phyloP scores from a whole-genome alignment of 2,888 invertebrate species.

The Hipparchia sbordonii region DNA sequence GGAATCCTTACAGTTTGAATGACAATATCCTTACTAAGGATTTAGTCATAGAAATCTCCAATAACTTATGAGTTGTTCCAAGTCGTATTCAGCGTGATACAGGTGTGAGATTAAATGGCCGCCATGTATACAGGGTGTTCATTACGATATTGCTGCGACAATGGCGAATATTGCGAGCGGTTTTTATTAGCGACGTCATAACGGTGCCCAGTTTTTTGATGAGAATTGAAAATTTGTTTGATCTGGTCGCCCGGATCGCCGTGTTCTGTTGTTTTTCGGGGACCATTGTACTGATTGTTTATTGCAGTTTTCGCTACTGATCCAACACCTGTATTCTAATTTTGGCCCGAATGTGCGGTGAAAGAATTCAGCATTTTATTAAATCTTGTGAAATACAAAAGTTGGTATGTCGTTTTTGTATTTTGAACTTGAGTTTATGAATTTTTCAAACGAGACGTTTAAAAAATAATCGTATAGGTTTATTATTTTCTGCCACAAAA shows the following conservation, averaged over 20 bases:
- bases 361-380: not conserved
- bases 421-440: too few relatives aligned
- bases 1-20: too few relatives aligned
- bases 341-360: constrained; percentile 18
- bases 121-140: constrained; percentile 79
- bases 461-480: too few relatives aligned
- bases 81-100: constrained; percentile 68
- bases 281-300: constrained; percentile 61
- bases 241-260: constrained; percentile 50
- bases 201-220: constrained; percentile 76
- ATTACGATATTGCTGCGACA: constrained; percentile 80
- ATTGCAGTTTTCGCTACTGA: constrained; percentile 42
- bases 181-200: constrained; percentile 79
- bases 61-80: constrained; percentile 41
- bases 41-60: constrained; percentile 10
- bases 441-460: too few relatives aligned
- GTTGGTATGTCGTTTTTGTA: too few relatives aligned
- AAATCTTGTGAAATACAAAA: not conserved
- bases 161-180: constrained; percentile 72
- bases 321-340: constrained; percentile 28
- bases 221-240: constrained; percentile 80
- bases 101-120: constrained; percentile 82
- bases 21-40: not conserved
- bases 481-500: too few relatives aligned
- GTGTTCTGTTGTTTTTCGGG: constrained; percentile 36